These are phyloP conservation scores for Acanthurus tractus DNA, from an alignment of 2,797 vertebrate genomes.

Conservation along the genomic window DNA sequence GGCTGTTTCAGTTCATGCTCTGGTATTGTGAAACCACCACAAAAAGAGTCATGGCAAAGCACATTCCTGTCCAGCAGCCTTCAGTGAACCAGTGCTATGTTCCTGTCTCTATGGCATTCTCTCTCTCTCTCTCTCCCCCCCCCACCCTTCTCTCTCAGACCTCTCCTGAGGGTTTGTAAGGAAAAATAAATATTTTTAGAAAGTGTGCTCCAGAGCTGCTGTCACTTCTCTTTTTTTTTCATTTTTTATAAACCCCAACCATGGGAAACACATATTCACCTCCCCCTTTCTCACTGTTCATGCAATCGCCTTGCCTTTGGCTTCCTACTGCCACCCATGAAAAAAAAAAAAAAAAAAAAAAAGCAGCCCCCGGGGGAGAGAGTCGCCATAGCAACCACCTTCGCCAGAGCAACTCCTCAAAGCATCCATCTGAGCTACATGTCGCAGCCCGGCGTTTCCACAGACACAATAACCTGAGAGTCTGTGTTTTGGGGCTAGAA, in stretches of 20 bases:
- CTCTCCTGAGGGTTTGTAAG: slow-evolving; percentile 83
- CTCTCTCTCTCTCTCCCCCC: too few relatives aligned
- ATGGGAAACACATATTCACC: slow-evolving; percentile 84
- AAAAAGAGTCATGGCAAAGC: slow-evolving; percentile 41
- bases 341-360: slow-evolving; percentile 70
- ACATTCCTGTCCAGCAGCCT: slow-evolving; percentile 57
- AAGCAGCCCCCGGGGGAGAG: slow-evolving; percentile 78
- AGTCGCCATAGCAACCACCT: slow-evolving; percentile 86
- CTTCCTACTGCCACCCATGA: slow-evolving; percentile 82
- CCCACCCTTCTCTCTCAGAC: slow-evolving; percentile 64
- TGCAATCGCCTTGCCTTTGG: slow-evolving; percentile 78
- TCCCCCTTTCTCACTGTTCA: slow-evolving; percentile 81
- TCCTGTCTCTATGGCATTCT: slow-evolving; percentile 44
- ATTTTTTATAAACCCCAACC: slow-evolving; percentile 78
- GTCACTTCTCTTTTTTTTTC: slow-evolving; percentile 74
- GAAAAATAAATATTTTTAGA: slow-evolving; percentile 88
- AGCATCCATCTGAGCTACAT: slow-evolving; percentile 73
- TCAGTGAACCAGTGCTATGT: slow-evolving; percentile 47
- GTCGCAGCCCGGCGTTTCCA: slow-evolving; percentile 62
- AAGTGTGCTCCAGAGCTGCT: slow-evolving; percentile 75
- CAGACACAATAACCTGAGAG: slow-evolving; percentile 58
- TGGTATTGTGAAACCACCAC: slow-evolving; percentile 37
- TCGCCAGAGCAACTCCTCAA: slow-evolving; percentile 81
- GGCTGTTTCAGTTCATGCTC: slow-evolving; percentile 35
- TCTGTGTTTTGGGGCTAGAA: slow-evolving; percentile 35